phyloP scores from a whole-genome alignment of 2,113 vertebrate species.

The Leptosomus discolor region DNA sequence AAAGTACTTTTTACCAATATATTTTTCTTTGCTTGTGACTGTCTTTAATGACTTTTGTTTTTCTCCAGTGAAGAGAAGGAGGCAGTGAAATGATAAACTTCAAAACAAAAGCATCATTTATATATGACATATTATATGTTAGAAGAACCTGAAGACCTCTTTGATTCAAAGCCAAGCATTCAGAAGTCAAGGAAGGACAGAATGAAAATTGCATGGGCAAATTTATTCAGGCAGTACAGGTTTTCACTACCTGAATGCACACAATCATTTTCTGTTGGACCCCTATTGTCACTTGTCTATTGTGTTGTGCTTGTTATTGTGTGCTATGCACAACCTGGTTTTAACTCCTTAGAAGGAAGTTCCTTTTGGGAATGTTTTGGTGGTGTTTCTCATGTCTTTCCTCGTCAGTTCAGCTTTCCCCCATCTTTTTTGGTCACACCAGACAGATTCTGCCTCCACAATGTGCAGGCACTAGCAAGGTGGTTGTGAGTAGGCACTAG shows the following conservation, averaged over 20 bases:
- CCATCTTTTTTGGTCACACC: not conserved
- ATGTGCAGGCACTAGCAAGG: not conserved
- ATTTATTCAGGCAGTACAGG: not conserved
- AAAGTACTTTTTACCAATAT: not conserved
- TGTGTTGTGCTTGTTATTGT: not conserved
- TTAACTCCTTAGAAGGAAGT: not conserved
- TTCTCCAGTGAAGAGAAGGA: not conserved
- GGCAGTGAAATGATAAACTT: not conserved
- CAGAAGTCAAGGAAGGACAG: not conserved
- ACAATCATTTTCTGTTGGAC: not conserved
- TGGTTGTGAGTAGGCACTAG: not conserved
- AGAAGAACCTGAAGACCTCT: not conserved
- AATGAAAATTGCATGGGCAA: not conserved
- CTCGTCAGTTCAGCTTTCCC: not conserved
- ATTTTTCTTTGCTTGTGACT: not conserved
- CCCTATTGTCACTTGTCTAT: not conserved
- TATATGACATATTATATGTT: constrained; percentile 16
- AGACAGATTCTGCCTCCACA: not conserved
- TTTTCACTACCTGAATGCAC: not conserved
- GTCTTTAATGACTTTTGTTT: not conserved
- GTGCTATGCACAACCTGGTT: not conserved
- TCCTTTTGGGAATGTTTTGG: not conserved
- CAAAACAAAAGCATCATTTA: constrained; percentile 40
- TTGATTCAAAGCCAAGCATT: constrained; percentile 29
- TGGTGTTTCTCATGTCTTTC: not conserved